Evolutionary conservation across 2,113 vertebrate species (phyloP).

Genomic region (Indri indri): DNA sequence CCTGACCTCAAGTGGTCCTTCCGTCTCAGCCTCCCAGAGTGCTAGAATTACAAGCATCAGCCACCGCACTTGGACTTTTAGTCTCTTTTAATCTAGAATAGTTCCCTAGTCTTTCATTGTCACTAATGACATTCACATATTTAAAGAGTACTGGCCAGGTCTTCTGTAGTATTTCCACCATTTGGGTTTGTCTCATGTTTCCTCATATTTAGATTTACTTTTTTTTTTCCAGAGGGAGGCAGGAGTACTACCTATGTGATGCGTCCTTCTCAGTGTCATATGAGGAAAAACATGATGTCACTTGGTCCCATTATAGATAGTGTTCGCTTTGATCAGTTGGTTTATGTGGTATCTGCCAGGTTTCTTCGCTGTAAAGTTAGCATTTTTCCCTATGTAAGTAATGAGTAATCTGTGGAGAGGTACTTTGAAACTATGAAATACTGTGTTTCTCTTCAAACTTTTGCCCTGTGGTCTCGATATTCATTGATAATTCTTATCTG

Average conservation of each 20-base stretch:
- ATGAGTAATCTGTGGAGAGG: neutral
- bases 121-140: constrained; percentile 15
- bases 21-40: neutral
- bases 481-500: neutral
- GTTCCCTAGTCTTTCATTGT: neutral
- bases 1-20: neutral
- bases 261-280: neutral
- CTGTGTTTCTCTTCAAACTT: neutral
- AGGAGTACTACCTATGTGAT: neutral
- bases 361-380: constrained; percentile 1
- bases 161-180: neutral
- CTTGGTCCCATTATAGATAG: neutral
- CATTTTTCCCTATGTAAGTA: neutral
- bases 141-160: neutral
- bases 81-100: constrained; percentile 1
- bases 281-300: neutral
- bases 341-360: neutral
- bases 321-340: neutral
- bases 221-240: neutral
- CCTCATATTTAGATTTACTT: neutral
- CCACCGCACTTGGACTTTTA: neutral
- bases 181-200: neutral
- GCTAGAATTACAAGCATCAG: neutral
- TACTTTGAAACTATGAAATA: neutral
- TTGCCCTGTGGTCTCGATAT: neutral